Conservation (phyloP, 2,888 invertebrate species). For the Matsumyia berberina region DNA sequence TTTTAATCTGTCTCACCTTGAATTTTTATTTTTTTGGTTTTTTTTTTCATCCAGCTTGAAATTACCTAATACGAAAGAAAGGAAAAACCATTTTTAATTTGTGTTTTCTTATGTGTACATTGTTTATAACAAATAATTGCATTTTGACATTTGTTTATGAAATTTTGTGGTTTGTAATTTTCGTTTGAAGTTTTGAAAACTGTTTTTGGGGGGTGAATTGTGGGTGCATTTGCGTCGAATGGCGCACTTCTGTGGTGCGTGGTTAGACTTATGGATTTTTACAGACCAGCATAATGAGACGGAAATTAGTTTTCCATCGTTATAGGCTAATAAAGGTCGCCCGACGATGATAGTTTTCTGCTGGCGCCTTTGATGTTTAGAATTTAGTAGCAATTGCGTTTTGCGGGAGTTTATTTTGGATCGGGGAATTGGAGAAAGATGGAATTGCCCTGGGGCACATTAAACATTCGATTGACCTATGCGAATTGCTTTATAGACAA, state of each 20-base stretch:
- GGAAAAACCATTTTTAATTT: slow-evolving; percentile 3
- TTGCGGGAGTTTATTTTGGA: not conserved
- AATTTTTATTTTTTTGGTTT: slow-evolving; percentile 15
- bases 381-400: not conserved
- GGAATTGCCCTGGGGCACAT: too few species aligned
- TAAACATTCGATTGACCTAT: too few species aligned
- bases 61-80: slow-evolving; percentile 48
- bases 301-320: not conserved
- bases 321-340: not conserved
- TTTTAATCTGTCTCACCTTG: slow-evolving; percentile 48
- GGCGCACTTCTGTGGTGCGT: not conserved
- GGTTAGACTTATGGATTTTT: not conserved
- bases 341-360: not conserved
- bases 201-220: slow-evolving; percentile 9
- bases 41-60: slow-evolving; percentile 1
- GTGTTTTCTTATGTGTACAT: not conserved
- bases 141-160: slow-evolving; percentile 5
- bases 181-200: slow-evolving; percentile 12
- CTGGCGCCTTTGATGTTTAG: slow-evolving; percentile 4
- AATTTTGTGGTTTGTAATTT: not conserved
- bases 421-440: not conserved
- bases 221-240: slow-evolving; percentile 1
- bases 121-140: slow-evolving; percentile 36
- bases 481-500: too few species aligned
- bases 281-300: not conserved